These are phyloP conservation scores for Xylota sylvarum DNA, from an alignment of 2,888 invertebrate genomes.

Conservation along the genomic window DNA sequence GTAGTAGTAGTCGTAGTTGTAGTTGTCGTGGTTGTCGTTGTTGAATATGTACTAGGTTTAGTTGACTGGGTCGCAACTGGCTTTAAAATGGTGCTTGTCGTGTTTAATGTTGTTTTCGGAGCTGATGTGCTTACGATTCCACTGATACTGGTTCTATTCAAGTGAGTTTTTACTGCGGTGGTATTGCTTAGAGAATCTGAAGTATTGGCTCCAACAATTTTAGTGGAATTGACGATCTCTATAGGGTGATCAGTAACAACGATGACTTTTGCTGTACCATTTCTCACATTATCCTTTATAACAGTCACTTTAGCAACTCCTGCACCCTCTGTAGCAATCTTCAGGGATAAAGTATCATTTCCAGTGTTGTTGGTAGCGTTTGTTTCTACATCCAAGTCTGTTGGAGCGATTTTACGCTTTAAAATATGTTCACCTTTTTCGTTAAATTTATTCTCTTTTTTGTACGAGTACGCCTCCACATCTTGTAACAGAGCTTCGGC, in stretches of 20 bases:
- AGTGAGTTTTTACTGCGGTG: neutral
- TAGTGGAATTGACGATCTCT: neutral
- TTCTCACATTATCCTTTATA: constrained; percentile 5
- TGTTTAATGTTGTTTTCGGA: neutral
- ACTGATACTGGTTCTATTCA: constrained; percentile 10
- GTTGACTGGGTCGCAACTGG: constrained; percentile 39
- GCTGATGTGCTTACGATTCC: neutral
- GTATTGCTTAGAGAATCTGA: neutral
- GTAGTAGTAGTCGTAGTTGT: constrained; percentile 78
- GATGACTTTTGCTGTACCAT: neutral
- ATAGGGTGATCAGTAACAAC: neutral
- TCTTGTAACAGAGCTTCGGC: constrained; percentile 34
- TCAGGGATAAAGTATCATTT: neutral
- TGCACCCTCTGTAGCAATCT: constrained; percentile 62
- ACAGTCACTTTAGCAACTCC: constrained; percentile 47
- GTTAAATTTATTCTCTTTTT: constrained; percentile 42
- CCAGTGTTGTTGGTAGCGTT: neutral
- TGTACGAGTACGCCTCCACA: constrained; percentile 42
- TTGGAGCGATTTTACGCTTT: constrained; percentile 49
- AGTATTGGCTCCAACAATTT: constrained; percentile 13
- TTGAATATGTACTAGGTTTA: constrained; percentile 24
- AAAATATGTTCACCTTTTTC: constrained; percentile 39
- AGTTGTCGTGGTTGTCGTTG: constrained; percentile 41
- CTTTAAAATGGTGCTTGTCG: constrained; percentile 1
- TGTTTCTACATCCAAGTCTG: constrained; percentile 14